These are phyloP conservation scores for Sclerodermus sp. DNA, from an alignment of 2,888 invertebrate species.

Conservation along the genomic window DNA sequence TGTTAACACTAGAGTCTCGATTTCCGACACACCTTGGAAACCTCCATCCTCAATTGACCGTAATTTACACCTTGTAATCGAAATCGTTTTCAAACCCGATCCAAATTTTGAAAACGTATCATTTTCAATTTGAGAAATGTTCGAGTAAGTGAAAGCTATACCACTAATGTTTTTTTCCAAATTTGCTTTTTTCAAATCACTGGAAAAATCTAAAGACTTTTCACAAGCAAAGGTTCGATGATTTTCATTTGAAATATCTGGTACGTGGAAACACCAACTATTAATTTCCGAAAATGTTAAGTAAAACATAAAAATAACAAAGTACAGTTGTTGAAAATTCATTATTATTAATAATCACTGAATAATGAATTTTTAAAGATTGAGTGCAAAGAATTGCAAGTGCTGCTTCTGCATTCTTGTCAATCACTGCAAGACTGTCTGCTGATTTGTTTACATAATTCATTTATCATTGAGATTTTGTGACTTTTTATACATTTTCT, in stretches of 20 bases:
- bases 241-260: neutral
- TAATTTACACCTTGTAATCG: neutral
- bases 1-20: slow-evolving; percentile 1
- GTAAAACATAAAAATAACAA: too few relatives aligned
- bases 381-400: too few relatives aligned
- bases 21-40: neutral
- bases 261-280: neutral
- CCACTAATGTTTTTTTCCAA: neutral
- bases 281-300: neutral
- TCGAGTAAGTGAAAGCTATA: neutral
- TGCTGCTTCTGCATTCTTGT: too few relatives aligned
- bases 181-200: neutral
- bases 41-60: neutral
- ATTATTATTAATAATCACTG: too few relatives aligned
- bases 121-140: neutral
- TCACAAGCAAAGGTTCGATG: neutral
- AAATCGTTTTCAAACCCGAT: neutral
- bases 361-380: too few relatives aligned
- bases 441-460: too few relatives aligned
- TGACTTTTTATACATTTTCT: too few relatives aligned
- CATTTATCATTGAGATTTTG: too few relatives aligned
- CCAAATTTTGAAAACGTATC: neutral
- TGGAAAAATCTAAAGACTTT: neutral
- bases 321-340: too few relatives aligned
- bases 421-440: too few relatives aligned